Base-by-base conservation (phyloP, 92 coral and sea anemone genomes). In the Epizoanthus fatuus region DNA sequence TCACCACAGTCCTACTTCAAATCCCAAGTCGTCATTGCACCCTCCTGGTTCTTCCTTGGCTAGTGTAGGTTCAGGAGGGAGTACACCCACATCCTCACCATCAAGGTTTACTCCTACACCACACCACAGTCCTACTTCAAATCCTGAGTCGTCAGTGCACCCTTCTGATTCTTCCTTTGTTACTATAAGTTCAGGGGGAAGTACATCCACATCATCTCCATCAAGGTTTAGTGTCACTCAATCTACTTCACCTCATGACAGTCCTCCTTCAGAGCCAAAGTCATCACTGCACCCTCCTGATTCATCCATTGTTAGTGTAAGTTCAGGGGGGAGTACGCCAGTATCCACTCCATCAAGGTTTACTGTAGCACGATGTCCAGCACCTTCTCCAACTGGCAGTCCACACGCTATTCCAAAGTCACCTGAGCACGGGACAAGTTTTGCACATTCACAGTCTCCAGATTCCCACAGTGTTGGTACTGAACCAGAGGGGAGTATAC, bases 301-400 rank as follows among this genome's bases (percentile, higher is more conserved):
- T 77, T 20, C 69, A 19, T 37, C 82, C 20, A 9, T 9, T 14
- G 44, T 22, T 59, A 60, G 42, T 77, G 15, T 17, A 44, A 5
- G 4, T 19, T 25, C 70, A 77, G 71, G 42, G 82, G 70, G 57
- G 7, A 77, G 70, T 22, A 40, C 70, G 3, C 5, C 16, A 59
- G 42, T 56, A 17, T 77, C 82, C 44, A 55, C 69, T 11, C 15
- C 69, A 0, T 77, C 82, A 4, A 53, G 82, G 52, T 77, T 77
- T 12, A 35, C 70, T 60, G 82, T 77, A 58, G 15, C 82, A 39
- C 70, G 70, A 39, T 59, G 71, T 7, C 82, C 55, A 59, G 44
- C 82, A 58, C 82, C 82, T 29, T 39, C 63, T 57, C 9, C 57
- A 49, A 49, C 12, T 12, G 13, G 3, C 10, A 59, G 69, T 19